Evolutionary conservation across 2,113 vertebrate genomes (phyloP), one percentile per base, ranked within the genome.

Genomic region (Anolis carolinensis): DNA sequence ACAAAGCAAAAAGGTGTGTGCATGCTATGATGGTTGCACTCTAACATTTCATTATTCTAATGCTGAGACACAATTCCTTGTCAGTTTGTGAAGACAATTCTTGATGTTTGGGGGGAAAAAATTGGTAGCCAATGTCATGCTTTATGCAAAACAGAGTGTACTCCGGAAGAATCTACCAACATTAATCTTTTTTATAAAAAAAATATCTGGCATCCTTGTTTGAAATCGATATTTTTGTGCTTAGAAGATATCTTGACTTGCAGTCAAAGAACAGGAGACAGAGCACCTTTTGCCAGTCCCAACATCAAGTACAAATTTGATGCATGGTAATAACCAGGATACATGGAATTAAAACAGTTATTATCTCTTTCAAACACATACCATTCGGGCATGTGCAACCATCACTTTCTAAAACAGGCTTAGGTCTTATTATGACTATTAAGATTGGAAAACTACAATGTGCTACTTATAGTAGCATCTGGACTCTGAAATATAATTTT

Each of bases 401-500:
- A 63, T 14, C n/a, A 20, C 39, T 73, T 73, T 30, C 59, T 81
- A 74, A 81, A 81, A 74, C 7, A 50, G 67, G 36, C 34, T 73
- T n/a, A 80, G 79, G 30, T 63, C 52, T 86, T 85, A 71, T 71
- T 79, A 36, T 67, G 39, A 72, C 52, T 21, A 50, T 21, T 65
- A 32, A 74, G 55, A 34, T 13, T 86, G 55, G 55, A 86, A 71
- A 76, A 27, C 50, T 52, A n/a, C 44, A 52, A 50, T 48, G n/a
- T 55, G 20, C 32, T 25, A 55, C 72, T 82, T 77, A 71, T 3
- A 62, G 2, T 73, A 87, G 74, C 87, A 89, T 10, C 52, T 79
- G 86, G 82, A 25, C 4, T 73, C 68, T 3, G 50, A 89, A 86
- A 87, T 79, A 25, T 4, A 82, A 65, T 76, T 88, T 81, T 78